Conservation (phyloP, 2,113 vertebrate genomes). For the Nanorana parkeri region DNA sequence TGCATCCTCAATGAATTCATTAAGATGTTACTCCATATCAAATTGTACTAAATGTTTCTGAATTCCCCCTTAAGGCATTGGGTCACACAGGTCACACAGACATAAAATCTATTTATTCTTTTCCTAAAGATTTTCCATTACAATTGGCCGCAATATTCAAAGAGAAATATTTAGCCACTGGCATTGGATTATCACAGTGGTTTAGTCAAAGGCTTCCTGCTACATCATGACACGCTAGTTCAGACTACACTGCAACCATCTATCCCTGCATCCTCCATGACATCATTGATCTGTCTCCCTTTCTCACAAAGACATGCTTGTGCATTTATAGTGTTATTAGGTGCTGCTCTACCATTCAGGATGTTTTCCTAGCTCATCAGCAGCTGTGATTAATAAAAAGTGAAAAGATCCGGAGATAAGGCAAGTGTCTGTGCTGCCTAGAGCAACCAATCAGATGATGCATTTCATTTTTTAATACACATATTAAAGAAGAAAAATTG, state of each 20-base stretch:
- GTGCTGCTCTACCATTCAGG: conserved; percentile 1
- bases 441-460: too few relatives aligned
- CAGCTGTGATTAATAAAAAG: conserved; percentile 8
- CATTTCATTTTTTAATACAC: too few relatives aligned
- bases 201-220: conserved; percentile 60
- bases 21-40: neutral
- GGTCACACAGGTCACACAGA: conserved; percentile 56
- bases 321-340: conserved; percentile 25
- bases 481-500: too few relatives aligned
- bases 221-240: conserved; percentile 66
- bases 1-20: neutral
- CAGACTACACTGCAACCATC: conserved; percentile 67
- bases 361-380: neutral
- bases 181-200: conserved; percentile 63
- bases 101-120: conserved; percentile 53
- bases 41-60: conserved; percentile 24
- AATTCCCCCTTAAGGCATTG: conserved; percentile 9
- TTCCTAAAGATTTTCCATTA: conserved; percentile 61
- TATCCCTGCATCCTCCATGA: conserved; percentile 61
- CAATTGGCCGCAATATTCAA: conserved; percentile 63
- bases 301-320: conserved; percentile 29
- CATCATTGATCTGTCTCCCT: conserved; percentile 59
- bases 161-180: conserved; percentile 63
- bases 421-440: neutral
- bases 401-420: neutral